phyloP scores from a whole-genome alignment of 2,113 vertebrate species.

The Fregata magnificens region DNA sequence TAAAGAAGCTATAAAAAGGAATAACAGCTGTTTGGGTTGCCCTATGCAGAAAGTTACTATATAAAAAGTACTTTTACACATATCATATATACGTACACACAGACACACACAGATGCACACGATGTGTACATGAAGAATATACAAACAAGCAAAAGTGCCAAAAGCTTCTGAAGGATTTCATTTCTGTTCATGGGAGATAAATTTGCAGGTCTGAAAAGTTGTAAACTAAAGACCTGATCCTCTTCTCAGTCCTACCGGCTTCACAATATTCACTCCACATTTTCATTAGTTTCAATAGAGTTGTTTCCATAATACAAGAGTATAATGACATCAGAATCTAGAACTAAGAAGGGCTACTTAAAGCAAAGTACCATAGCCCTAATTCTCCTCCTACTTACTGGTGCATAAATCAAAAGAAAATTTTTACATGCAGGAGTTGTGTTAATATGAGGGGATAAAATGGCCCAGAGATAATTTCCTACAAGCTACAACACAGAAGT shows the following conservation, averaged over 20 bases:
- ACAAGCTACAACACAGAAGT: not conserved
- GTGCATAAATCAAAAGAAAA: not conserved
- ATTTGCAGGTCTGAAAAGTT: slow-evolving; percentile 33
- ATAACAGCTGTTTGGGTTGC: slow-evolving; percentile 84
- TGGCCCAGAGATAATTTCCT: not conserved
- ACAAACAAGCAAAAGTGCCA: slow-evolving; percentile 48
- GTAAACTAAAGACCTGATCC: not conserved
- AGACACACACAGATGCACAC: slow-evolving; percentile 39
- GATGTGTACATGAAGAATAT: slow-evolving; percentile 41
- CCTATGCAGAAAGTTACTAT: slow-evolving; percentile 76
- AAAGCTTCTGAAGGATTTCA: slow-evolving; percentile 40
- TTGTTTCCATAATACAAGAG: not conserved
- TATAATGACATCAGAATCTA: not conserved
- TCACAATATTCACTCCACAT: not conserved
- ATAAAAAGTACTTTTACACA: slow-evolving; percentile 77
- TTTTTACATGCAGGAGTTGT: not conserved
- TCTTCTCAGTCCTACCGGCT: not conserved
- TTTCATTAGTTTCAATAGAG: not conserved
- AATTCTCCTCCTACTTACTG: not conserved
- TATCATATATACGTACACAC: slow-evolving; percentile 61
- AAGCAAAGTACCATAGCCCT: not conserved
- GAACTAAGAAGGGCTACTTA: not conserved
- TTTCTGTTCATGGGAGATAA: not conserved
- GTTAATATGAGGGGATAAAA: not conserved
- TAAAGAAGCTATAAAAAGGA: slow-evolving; percentile 86